Conservation (phyloP, 1,140 invertebrate genomes). For the Drosophila trapezifrons region DNA sequence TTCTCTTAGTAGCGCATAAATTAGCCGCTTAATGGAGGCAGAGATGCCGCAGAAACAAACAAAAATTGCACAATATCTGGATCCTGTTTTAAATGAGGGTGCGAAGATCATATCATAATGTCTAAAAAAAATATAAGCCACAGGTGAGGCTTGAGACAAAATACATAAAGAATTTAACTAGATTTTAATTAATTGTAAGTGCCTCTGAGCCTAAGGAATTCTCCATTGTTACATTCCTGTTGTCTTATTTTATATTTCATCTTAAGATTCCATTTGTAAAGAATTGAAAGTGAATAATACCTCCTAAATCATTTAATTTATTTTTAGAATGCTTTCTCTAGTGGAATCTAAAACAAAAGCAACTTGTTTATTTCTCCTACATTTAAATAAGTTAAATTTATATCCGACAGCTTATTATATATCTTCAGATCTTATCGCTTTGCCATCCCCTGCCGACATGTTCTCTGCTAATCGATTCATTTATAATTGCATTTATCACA, state of each 20-base stretch:
- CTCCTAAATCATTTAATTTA: not conserved
- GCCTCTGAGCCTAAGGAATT: not conserved
- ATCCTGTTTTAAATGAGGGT: conserved; percentile 38
- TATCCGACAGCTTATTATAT: not conserved
- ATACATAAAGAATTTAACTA: conserved; percentile 3
- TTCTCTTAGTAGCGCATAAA: conserved; percentile 46
- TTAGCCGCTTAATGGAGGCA: conserved; percentile 38
- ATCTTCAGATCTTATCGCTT: conserved; percentile 14
- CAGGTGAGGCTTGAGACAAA: not conserved
- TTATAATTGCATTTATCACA: conserved; percentile 58
- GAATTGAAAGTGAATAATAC: not conserved
- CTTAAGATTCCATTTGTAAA: not conserved
- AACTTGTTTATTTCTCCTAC: not conserved
- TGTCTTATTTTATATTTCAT: not conserved
- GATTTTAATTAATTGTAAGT: conserved; percentile 12
- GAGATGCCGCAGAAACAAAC: conserved; percentile 20
- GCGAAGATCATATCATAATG: conserved; percentile 17
- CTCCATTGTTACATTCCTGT: too few species aligned
- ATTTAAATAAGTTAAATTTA: not conserved
- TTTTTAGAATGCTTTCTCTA: too few species aligned
- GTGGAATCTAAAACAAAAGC: not conserved
- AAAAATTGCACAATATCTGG: conserved; percentile 19
- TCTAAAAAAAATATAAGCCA: conserved; percentile 23
- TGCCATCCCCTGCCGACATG: conserved; percentile 4
- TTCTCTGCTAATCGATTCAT: conserved; percentile 44